Percentiles rank a stretch among this genome's conserved stretches.
Conservation (phyloP, 53 echinoderm and acorn worm genomes). For the Apostichopus leukothele region DNA sequence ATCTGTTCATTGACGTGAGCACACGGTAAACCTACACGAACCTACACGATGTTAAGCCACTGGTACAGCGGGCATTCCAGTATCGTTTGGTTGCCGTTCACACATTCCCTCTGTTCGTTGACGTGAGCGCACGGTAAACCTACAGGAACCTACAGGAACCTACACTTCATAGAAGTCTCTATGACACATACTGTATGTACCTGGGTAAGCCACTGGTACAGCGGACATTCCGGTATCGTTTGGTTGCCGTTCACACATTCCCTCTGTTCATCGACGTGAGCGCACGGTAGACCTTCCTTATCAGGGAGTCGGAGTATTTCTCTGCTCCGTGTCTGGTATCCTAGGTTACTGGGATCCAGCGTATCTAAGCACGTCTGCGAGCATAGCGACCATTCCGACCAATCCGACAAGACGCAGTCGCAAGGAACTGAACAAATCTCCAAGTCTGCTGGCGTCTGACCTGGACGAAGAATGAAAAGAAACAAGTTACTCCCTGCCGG, state of each 20-base stretch:
- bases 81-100: constrained; percentile 31
- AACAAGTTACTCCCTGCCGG: too few species aligned
- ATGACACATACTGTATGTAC: constrained; percentile 9
- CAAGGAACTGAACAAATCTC: constrained; percentile 86
- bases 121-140: constrained; percentile 80
- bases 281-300: constrained; percentile 83
- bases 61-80: constrained; percentile 68
- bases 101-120: constrained; percentile 61
- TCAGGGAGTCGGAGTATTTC: constrained; percentile 72
- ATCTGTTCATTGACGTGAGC: constrained; percentile 63
- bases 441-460: constrained; percentile 1
- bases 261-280: constrained; percentile 61
- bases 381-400: constrained; percentile 78
- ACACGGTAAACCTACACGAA: constrained; percentile 66
- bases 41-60: constrained; percentile 57
- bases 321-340: constrained; percentile 59
- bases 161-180: too few species aligned
- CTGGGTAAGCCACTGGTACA: constrained; percentile 77
- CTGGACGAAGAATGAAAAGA: not conserved
- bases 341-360: constrained; percentile 32
- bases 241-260: constrained; percentile 51
- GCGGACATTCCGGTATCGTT: constrained; percentile 66
- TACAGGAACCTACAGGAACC: too few species aligned
- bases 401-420: constrained; percentile 74
- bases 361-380: constrained; percentile 76